phyloP scores from a whole-genome alignment of 2,113 vertebrate genomes.

The Tyto alba region DNA sequence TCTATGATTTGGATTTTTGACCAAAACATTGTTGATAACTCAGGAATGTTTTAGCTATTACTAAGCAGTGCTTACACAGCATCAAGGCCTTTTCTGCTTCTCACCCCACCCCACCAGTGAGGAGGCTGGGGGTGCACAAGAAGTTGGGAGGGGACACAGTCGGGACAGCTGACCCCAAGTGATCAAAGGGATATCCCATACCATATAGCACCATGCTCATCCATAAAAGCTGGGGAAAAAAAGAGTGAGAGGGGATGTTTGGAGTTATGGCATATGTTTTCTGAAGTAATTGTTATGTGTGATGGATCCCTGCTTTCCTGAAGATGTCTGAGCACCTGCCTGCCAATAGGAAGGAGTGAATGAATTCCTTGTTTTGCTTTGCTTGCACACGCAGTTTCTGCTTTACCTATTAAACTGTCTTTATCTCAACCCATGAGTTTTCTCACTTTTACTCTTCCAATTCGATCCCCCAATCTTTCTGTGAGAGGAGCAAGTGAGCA shows the following conservation, averaged over 20 bases:
- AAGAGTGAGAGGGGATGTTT: neutral
- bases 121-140: neutral
- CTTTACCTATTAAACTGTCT: neutral
- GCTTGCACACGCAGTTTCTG: neutral
- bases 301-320: neutral
- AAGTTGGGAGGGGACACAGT: neutral
- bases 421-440: neutral
- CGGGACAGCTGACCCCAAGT: neutral
- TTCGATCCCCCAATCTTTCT: neutral
- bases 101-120: accelerated
- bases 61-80: neutral
- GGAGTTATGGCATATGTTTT: neutral
- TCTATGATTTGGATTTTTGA: neutral
- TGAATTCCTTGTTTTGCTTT: neutral
- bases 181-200: neutral
- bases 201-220: accelerated
- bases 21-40: neutral
- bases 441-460: neutral
- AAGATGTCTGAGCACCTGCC: too few relatives aligned
- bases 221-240: neutral
- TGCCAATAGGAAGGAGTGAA: neutral
- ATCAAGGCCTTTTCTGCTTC: neutral
- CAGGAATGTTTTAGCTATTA: neutral
- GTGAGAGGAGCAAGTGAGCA: neutral
- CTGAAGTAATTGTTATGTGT: neutral